Evolutionary conservation across 1,140 invertebrate species (phyloP), one percentile per base, ranked within the genome.

Genomic region (Bombus soroeensis): DNA sequence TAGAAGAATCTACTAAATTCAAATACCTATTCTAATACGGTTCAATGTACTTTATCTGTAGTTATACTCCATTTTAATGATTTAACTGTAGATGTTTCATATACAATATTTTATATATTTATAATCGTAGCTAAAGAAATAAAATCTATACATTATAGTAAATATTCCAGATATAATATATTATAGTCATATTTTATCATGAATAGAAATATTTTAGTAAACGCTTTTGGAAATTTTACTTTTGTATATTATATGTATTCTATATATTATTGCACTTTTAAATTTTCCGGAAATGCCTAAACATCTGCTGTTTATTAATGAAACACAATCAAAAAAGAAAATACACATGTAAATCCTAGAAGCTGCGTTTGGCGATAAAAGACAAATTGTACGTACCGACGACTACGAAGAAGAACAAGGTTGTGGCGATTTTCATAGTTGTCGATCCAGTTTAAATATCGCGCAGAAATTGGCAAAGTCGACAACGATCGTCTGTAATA

Each of bases 351-450:
- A 9, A 4, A 70, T 39, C 25, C 32, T 22, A 80, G 83, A 72
- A 80, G 41, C 77, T 80, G 76, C 76, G 77, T 64, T 73, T 25
- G 0, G 4, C 10, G 10, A 79, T 4, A 13, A 47, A 59, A 12
- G 32, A n/a, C n/a, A 62, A 32, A 74, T 41, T 10, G 37, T 90
- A 94, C 94, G 76, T 92, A 95, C 94, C 94, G 84, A 94, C 92
- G 34, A 94, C 91, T 34, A 95, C 92, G 82, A 94, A 93, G 43
- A 95, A 90, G 71, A 94, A 94, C 71, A 93, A 89, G 43, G 92
- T 94, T 41, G 92, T 92, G 62, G 90, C 91, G 73, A 95, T 93
- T 89, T 95, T 95, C 94, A 95, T 94, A 73, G 66, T 92, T 39
- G 89, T 83, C 76, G 82, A 87, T 93, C 89, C 87, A 93, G 89